These are phyloP conservation scores for Cosmopolites sordidus DNA, from an alignment of 2,888 invertebrate genomes.

Conservation along the genomic window DNA sequence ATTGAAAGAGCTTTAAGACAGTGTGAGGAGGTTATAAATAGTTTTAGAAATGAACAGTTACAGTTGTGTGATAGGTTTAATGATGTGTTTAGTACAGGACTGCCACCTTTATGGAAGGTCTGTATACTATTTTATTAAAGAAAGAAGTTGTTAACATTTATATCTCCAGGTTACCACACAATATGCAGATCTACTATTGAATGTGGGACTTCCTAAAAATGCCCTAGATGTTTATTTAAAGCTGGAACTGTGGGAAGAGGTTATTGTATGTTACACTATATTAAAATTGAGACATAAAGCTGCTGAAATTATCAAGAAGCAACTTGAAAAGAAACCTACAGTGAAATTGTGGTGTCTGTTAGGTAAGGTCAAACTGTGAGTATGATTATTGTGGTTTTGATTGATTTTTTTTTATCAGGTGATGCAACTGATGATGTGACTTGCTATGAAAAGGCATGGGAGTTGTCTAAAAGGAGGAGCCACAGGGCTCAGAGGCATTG, in stretches of 20 bases:
- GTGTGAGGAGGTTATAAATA: constrained; percentile 72
- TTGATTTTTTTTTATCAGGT: constrained; percentile 45
- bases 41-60: constrained; percentile 48
- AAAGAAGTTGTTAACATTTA: no score
- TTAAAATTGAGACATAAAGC: constrained; percentile 86
- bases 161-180: constrained; percentile 58
- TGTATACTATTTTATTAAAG: no score
- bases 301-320: constrained; percentile 79
- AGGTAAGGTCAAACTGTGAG: constrained; percentile 32
- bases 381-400: neutral
- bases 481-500: constrained; percentile 85
- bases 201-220: constrained; percentile 77
- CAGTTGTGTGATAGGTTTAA: constrained; percentile 49
- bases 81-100: constrained; percentile 66
- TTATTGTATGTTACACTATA: constrained; percentile 84
- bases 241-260: constrained; percentile 86
- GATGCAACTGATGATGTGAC: constrained; percentile 69
- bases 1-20: constrained; percentile 87
- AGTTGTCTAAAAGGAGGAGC: constrained; percentile 74
- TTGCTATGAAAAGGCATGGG: constrained; percentile 89
- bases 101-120: constrained; percentile 69
- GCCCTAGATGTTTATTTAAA: constrained; percentile 75
- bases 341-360: constrained; percentile 85
- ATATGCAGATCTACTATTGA: constrained; percentile 73
- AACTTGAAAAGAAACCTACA: constrained; percentile 72